These are phyloP conservation scores for Pachyuromys duprasi DNA, from an alignment of 2,797 vertebrate species.

Conservation along the genomic window DNA sequence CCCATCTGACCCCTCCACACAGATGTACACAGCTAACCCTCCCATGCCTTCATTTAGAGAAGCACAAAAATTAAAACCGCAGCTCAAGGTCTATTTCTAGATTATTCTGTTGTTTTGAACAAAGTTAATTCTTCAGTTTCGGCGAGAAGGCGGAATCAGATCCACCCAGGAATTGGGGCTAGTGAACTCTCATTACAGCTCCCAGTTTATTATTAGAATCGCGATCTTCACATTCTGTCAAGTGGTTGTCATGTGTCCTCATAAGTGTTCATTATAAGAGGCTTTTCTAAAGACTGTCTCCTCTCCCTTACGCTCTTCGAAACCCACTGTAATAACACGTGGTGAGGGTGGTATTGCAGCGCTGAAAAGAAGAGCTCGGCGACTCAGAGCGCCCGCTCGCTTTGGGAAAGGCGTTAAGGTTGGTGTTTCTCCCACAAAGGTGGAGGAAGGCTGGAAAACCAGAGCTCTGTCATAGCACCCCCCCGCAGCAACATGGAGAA, in stretches of 20 bases:
- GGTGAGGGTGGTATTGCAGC: not conserved
- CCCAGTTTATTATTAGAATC: slow-evolving; percentile 62
- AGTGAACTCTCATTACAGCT: slow-evolving; percentile 41
- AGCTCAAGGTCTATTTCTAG: slow-evolving; percentile 40
- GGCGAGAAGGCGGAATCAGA: not conserved
- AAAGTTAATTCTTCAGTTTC: slow-evolving; percentile 31
- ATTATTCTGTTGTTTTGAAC: slow-evolving; percentile 10
- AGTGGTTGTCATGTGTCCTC: slow-evolving; percentile 66
- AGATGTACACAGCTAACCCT: not conserved
- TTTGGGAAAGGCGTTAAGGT: slow-evolving; percentile 10
- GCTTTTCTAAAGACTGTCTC: slow-evolving; percentile 31
- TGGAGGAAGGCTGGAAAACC: not conserved
- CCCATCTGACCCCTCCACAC: not conserved
- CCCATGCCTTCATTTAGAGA: not conserved
- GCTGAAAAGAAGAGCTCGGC: slow-evolving; percentile 39
- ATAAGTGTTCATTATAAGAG: slow-evolving; percentile 46
- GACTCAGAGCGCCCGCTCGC: not conserved
- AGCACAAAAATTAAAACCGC: slow-evolving; percentile 1
- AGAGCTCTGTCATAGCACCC: not conserved
- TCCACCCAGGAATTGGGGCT: not conserved
- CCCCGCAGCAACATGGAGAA: not conserved
- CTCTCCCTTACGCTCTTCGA: not conserved
- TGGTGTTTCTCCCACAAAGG: not conserved
- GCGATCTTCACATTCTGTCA: slow-evolving; percentile 42
- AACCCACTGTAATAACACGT: not conserved